Conservation (phyloP, 2,797 vertebrate genomes). For the Enteromius fasciolatus region DNA sequence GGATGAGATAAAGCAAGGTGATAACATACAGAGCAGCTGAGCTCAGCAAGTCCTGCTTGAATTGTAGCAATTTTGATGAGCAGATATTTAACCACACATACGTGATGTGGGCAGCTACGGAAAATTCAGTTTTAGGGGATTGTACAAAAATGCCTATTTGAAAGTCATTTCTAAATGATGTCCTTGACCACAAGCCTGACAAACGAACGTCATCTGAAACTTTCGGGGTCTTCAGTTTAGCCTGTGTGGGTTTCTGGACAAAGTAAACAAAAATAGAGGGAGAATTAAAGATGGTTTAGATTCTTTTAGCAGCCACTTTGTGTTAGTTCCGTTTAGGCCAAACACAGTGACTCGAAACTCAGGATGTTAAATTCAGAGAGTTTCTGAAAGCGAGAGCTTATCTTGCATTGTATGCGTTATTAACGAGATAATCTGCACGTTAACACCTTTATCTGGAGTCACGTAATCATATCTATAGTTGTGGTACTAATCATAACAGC, state of each 20-base stretch:
- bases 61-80: constrained; percentile 26
- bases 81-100: constrained; percentile 23
- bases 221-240: not conserved
- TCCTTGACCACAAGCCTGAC: constrained; percentile 18
- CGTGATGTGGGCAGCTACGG: constrained; percentile 19
- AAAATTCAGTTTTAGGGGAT: constrained; percentile 49
- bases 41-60: constrained; percentile 8
- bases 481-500: constrained; percentile 31
- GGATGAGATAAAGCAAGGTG: constrained; percentile 10
- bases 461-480: constrained; percentile 17
- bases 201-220: not conserved
- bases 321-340: not conserved
- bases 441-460: constrained; percentile 1
- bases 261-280: constrained; percentile 2
- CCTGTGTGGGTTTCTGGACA: not conserved
- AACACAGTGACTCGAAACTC: not conserved
- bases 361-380: not conserved
- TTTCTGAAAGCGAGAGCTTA: constrained; percentile 24
- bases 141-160: not conserved
- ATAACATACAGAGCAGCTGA: not conserved
- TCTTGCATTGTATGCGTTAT: constrained; percentile 7
- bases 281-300: not conserved
- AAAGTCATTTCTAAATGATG: constrained; percentile 47
- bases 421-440: not conserved
- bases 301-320: not conserved